Base-by-base conservation (phyloP, 2,113 vertebrate species). In the Tragelaphus strepsiceros region DNA sequence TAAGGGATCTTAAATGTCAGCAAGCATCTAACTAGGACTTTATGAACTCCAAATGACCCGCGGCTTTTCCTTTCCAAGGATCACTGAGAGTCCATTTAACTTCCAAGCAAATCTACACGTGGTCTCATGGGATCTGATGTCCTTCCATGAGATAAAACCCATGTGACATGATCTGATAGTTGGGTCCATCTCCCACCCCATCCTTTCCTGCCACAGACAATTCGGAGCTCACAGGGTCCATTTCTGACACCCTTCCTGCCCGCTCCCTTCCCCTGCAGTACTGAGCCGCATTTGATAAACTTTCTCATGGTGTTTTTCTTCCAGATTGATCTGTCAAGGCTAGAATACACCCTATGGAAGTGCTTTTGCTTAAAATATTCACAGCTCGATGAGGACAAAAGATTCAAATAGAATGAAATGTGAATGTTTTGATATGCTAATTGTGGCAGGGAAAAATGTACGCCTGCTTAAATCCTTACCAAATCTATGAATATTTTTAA, bases 391-490 rank as follows among this genome's bases (percentile, higher is more conserved):
- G 94, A 95, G 59, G 90, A 97, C 84, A 93, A 96, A 96, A 96
- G 90, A 91, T 53, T 61, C 74, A 95, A 81, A 90, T 1, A 84
- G 94, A 88, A 78, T 58, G 88, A 91, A 97, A 91, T 91, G 19
- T 56, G 94, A 95, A 94, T 43, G 93, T 86, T 97, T 96, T 96
- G 67, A 95, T 81, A 92, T 94, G 97, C 85, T 96, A 95, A 97
- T 94, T 83, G 39, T 61, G n/a, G 53, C n/a, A 30, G 35, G 8
- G 30, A 16, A 17, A 88, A 78, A 89, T 26, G 49, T 4, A n/a
- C 26, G 30, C 54, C 77, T 67, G 78, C 49, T 92, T 96, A 96
- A 94, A 88, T 89, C 85, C 85, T 93, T 80, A 82, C 26, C 89
- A 86, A 85, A 92, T 61, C 67, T 82, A 88, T 94, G 88, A 92